Evolutionary conservation across 2,888 invertebrate genomes (phyloP).

Genomic region (Balanococcus diminutus): DNA sequence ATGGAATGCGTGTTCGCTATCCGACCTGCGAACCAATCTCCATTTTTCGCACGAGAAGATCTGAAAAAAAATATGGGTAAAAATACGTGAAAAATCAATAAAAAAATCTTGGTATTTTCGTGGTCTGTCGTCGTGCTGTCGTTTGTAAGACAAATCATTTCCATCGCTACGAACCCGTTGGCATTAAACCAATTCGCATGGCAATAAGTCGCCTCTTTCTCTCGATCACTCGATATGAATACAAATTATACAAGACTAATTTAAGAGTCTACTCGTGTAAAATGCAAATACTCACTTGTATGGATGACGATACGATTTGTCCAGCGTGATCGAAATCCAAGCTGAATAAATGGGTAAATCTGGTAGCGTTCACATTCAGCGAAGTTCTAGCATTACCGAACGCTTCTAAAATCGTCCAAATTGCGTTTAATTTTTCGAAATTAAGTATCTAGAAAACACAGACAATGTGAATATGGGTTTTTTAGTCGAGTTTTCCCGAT

Average conservation of each 20-base stretch:
- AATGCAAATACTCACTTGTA: slow-evolving; percentile 69
- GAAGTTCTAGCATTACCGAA: slow-evolving; percentile 89
- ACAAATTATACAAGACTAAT: not conserved
- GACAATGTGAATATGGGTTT: not conserved
- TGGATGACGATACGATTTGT: slow-evolving; percentile 84
- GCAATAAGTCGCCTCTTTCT: not conserved
- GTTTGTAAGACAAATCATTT: not conserved
- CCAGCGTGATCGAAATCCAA: slow-evolving; percentile 95
- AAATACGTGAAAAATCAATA: not conserved
- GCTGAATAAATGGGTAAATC: slow-evolving; percentile 89
- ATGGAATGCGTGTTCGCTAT: slow-evolving; percentile 67
- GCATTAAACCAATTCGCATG: not conserved
- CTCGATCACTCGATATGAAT: not conserved
- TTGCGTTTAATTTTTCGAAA: slow-evolving; percentile 82
- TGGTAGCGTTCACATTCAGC: slow-evolving; percentile 85
- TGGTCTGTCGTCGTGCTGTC: not conserved
- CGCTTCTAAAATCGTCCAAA: slow-evolving; percentile 83
- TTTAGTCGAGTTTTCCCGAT: not conserved
- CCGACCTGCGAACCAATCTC: slow-evolving; percentile 72
- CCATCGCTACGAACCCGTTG: not conserved
- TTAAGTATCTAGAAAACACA: slow-evolving; percentile 64
- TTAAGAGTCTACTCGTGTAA: slow-evolving; percentile 29
- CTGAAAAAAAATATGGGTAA: slow-evolving; percentile 60
- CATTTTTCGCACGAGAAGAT: slow-evolving; percentile 79
- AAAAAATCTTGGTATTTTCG: not conserved